phyloP scores from a whole-genome alignment of 2,888 invertebrate species.

The Agrochola lota region DNA sequence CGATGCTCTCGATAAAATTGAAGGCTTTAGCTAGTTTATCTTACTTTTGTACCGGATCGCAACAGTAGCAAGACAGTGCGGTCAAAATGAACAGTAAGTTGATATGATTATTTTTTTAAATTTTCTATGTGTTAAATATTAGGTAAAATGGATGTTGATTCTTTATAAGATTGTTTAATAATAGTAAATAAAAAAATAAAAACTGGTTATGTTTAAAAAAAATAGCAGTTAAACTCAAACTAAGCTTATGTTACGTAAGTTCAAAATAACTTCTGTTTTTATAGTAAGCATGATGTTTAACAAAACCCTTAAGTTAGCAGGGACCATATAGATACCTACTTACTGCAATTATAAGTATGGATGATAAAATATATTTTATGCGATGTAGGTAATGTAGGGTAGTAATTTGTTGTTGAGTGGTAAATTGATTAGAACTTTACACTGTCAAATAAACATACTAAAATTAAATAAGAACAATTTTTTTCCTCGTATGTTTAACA shows the following conservation, averaged over 20 bases:
- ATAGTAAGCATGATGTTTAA: no score
- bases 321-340: no score
- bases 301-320: no score
- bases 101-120: conserved; percentile 23
- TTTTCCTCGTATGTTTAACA: not conserved
- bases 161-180: no score
- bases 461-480: not conserved
- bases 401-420: not conserved
- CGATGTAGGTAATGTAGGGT: no score
- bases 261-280: not conserved
- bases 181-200: no score
- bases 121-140: no score
- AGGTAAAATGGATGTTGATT: no score
- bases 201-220: no score
- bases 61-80: conserved; percentile 75
- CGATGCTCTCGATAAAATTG: conserved; percentile 85
- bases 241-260: not conserved
- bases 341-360: no score
- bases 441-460: not conserved
- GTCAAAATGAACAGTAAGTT: conserved; percentile 86
- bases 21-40: conserved; percentile 70
- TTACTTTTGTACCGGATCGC: conserved; percentile 83
- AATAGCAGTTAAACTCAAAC: no score
- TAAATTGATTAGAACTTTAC: not conserved
- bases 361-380: not conserved